phyloP scores from a whole-genome alignment of 2,113 vertebrate species.

The Anguilla rostrata region DNA sequence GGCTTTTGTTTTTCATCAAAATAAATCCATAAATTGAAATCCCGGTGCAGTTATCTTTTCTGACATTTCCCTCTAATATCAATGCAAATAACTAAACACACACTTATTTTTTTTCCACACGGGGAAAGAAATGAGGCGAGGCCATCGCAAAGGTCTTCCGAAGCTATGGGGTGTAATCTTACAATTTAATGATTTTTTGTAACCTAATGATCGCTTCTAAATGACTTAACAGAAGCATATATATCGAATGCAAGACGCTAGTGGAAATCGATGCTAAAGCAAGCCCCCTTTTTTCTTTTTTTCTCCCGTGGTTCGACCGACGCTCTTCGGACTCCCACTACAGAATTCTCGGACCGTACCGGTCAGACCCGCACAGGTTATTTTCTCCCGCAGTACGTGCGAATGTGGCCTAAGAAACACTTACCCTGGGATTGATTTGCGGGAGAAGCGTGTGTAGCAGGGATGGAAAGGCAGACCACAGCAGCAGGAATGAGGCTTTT shows the following conservation, averaged over 20 bases:
- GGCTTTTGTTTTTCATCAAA: constrained; percentile 2
- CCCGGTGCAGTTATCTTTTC: background rate
- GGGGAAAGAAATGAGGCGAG: background rate
- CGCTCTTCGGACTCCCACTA: background rate
- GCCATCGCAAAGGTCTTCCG: background rate
- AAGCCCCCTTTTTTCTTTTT: background rate
- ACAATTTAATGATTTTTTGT: background rate
- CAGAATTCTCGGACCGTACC: background rate
- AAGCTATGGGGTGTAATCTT: background rate
- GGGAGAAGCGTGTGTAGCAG: background rate
- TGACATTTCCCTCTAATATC: background rate
- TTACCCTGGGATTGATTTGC: background rate
- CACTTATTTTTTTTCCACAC: background rate
- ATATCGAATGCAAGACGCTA: background rate
- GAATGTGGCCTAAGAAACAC: background rate
- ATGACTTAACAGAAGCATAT: background rate
- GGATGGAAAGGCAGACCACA: background rate
- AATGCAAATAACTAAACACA: background rate
- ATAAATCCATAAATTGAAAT: background rate
- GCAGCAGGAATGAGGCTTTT: background rate
- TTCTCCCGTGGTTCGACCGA: background rate
- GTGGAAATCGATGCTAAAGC: constrained; percentile 31
- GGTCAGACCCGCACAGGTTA: background rate
- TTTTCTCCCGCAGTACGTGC: background rate
- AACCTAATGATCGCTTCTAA: background rate